A percentile compares a stretch with the other conserved stretches of the same genome.
These are phyloP conservation scores for Ricordea florida DNA, from an alignment of 92 coral and sea anemone species.

Conservation along the genomic window DNA sequence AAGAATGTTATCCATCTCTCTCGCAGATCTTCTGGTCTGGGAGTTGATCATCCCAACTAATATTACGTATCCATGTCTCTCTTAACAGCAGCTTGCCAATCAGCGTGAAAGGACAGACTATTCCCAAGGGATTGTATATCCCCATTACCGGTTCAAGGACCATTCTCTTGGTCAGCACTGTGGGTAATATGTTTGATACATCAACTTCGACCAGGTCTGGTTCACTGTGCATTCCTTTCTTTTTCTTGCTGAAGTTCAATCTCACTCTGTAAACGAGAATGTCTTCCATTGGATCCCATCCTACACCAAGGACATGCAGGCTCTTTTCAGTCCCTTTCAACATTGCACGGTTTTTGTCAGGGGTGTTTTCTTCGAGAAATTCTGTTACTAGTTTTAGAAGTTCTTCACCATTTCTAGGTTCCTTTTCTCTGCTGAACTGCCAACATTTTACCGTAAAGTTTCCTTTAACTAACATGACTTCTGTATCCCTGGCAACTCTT, in stretches of 20 bases:
- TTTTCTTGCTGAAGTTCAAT: constrained; percentile 42
- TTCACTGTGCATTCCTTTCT: constrained; percentile 15
- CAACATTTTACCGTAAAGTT: no score
- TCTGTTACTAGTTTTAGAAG: background rate
- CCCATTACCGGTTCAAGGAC: constrained; percentile 58
- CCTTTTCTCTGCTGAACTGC: no score
- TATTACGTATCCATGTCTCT: constrained; percentile 33
- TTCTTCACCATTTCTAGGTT: no score
- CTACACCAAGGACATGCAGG: constrained; percentile 48
- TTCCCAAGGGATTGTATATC: constrained; percentile 62
- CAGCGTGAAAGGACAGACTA: constrained; percentile 62
- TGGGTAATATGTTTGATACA: constrained; percentile 11
- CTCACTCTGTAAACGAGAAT: constrained; percentile 32
- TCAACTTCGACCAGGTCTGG: constrained; percentile 16
- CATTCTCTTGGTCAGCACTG: constrained; percentile 48
- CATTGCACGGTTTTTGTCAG: background rate
- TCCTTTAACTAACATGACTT: no score
- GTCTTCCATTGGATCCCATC: constrained; percentile 40
- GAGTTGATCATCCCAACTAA: constrained; percentile 65
- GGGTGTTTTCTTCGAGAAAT: background rate
- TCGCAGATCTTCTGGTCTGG: constrained; percentile 1
- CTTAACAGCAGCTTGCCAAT: constrained; percentile 62
- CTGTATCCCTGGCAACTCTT: no score
- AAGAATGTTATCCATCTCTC: constrained; percentile 21
- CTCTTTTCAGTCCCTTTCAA: background rate